Evolutionary conservation across 2,888 invertebrate genomes (phyloP).

Genomic region (Oeneis ivallda): DNA sequence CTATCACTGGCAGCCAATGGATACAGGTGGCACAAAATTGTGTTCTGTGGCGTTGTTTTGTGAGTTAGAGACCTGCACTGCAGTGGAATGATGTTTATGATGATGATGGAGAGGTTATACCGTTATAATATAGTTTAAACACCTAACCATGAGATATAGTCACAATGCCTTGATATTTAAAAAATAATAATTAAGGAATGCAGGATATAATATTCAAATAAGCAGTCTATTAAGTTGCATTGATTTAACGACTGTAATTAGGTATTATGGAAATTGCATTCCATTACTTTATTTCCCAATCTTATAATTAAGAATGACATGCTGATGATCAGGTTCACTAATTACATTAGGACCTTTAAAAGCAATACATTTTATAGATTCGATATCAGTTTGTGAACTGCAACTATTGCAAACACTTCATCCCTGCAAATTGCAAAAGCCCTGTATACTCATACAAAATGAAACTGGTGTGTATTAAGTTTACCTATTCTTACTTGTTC

Average conservation of each 20-base stretch:
- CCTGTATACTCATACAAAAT: conserved; percentile 40
- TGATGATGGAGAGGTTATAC: no score
- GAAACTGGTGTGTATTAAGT: conserved; percentile 49
- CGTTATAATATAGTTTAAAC: no score
- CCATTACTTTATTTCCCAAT: neutral
- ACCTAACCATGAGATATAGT: no score
- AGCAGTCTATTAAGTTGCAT: neutral
- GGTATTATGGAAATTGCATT: conserved; percentile 1
- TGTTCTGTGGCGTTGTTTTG: no score
- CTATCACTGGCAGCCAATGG: no score
- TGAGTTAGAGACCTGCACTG: no score
- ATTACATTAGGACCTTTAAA: conserved; percentile 24
- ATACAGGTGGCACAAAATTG: no score
- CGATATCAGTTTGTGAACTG: conserved; percentile 18
- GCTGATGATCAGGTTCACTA: conserved; percentile 1
- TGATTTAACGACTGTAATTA: neutral
- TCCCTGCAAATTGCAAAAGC: neutral
- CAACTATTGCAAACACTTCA: neutral
- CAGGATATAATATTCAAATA: no score
- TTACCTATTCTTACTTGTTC: no score
- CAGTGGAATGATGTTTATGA: no score
- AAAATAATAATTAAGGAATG: neutral
- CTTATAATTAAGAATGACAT: conserved; percentile 1
- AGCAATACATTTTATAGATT: conserved; percentile 3
- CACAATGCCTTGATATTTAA: no score